Base-by-base conservation (phyloP, 2,113 vertebrate genomes). In the Scomber scombrus region DNA sequence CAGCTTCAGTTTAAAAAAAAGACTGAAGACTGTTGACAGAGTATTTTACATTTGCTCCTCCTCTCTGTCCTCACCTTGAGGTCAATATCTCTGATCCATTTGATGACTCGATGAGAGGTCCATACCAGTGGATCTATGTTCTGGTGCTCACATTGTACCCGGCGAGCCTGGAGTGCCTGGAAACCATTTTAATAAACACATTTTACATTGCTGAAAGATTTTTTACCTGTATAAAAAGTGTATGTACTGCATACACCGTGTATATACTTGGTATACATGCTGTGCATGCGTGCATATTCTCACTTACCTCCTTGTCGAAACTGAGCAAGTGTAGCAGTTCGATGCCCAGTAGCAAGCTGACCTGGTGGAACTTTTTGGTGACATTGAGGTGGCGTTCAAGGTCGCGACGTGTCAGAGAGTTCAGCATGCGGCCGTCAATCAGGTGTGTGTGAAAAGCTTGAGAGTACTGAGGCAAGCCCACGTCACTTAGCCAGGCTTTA, bases 371-470 rank as follows among this genome's bases (percentile, higher is more conserved):
- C 91, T 96, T 97, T 90, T 96, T 96, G 71, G 93, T 94, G 88
- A 97, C 92, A 0, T 95, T 96, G 62, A 97, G 90, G 80, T 95
- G 94, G 52, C 95, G 95, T 65, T 97, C 96, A 19, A 97, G 93
- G 83, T 97, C 96, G 0, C 94, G 88, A 11, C 94, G 95, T 9
- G 95, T 96, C 71, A 97, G 93, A 0, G 96, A 96, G 89, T 93
- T 95, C 60, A 97, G 91, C 93, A 97, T 91, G 55, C 96, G 95
- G 1, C 96, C 96, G 0, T 97, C 96, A 1, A 97, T 93, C 66
- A 97, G 86, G 88, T 97, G 96, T 81, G 93, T 96, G 51, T 96
- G 96, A 86, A 97, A 97, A 65, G 96, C 96, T 92, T 97, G 96
- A 3, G 96, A 96, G 89, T 97, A 97, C 93, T 97, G 96, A 45